Evolutionary conservation across 2,888 invertebrate genomes (phyloP), one percentile per base, ranked within the genome.

Genomic region (Drosophila testacea): DNA sequence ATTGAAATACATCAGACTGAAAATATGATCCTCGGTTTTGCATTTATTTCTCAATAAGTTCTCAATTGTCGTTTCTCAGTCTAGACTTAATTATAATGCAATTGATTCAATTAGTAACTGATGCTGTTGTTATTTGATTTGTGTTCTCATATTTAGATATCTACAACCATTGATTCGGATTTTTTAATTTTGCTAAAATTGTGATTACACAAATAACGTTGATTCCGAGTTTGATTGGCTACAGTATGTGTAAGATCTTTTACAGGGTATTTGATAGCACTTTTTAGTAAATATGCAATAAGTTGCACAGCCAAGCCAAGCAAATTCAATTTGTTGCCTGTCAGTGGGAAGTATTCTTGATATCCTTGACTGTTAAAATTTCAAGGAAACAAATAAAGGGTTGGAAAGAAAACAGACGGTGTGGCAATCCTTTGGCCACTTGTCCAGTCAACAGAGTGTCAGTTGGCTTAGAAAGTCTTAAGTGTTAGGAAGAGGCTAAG

Each of bases 41-140:
- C 47, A 36, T 56, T 48, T 36, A 46, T 13, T 41, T 50, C 13
- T 30, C 50, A 71, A 55, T 71, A 64, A 57, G 57, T 54, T 54
- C 52, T 73, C 52, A 62, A 70, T 60, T 73, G 64, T 30, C 46
- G 9, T 55, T 41, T 39, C 30, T 42, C 41, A 50, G 42, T 34
- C 13, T 42, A 42, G 60, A 46, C 34, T 42, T 34, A 50, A 64
- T 54, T 71, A 9, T 47, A 47, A 61, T 56, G 51, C 27, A 55
- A 55, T 61, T 60, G 48, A 66, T 60, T 77, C 73, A 74, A 61
- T 77, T 73, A 52, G 9, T 7, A 66, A 41, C 52, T 41, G 63
- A 50, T 50, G 50, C 30, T 6, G 7, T 44, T 44, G 6, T 9
- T 41, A 22, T 52, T 28, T 11, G 28, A 42, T 41, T 73, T 39